Evolutionary conservation across 2,888 invertebrate genomes (phyloP), one percentile per base, ranked within the genome.

Genomic region (Pandemis cinnamomeana): DNA sequence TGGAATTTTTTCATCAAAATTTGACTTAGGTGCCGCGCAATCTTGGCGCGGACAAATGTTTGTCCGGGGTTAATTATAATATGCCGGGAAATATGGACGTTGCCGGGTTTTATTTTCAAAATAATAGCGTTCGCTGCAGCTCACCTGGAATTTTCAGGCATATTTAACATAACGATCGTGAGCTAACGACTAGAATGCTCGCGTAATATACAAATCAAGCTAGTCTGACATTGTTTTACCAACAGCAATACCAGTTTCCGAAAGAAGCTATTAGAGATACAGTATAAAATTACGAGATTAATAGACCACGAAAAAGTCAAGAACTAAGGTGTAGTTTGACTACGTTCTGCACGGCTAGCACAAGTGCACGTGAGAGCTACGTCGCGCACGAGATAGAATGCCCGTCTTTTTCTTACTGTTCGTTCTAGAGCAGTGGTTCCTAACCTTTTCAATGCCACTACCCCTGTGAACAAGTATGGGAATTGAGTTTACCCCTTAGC

Each of bases 1-100:
- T 75, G 84, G 86, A 86, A 86, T 90, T 91, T 89, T 91, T 90
- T 88, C 88, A 89, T 90, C 89, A 89, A 89, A 89, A 87, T 89
- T 90, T 89, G 89, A 91, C 89, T 89, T 84, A 85, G 83, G 90
- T 87, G 89, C 89, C 86, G 81, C 73, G 85, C 87, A 85, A 88
- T 86, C 87, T 87, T 81, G 82, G 79, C 81, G 82, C 79, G 82
- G 82, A 81, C 88, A 90, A 91, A 91, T 91, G 91, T 91, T 91
- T 91, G 86, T 27, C 68, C 71, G 36, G 61, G 70, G 75, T 72
- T 73, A 71, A 74, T 74, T 74, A 74, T 74, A 71, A 71, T 44
- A 68, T 61, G 71, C 68, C 69, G 71, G 46, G 53, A 58, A 68
- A 61, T 67, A 71, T 67, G 66, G 66, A 62, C 69, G 69, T 46